Percentiles rank a stretch among this genome's conserved stretches.
These are phyloP conservation scores for Cataglyphis rosenhaueri DNA, from an alignment of 2,888 invertebrate genomes.

Conservation along the genomic window DNA sequence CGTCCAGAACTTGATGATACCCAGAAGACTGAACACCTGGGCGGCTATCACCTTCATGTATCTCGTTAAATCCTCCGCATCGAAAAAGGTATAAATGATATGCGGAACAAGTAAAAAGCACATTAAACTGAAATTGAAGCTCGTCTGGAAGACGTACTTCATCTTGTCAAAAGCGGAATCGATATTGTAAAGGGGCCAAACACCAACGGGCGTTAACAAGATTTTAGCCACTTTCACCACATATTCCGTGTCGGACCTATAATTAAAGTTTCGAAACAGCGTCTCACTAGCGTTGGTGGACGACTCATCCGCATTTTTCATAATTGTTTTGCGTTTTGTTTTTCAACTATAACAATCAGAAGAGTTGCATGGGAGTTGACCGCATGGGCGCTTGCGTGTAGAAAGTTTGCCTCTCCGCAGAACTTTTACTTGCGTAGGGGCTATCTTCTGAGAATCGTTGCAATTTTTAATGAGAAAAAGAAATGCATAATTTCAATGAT, in stretches of 20 bases:
- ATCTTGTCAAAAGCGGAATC: not conserved
- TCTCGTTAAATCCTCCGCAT: conserved; percentile 74
- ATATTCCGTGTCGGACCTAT: conserved; percentile 32
- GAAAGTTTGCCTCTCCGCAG: not conserved
- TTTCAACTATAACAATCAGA: not conserved
- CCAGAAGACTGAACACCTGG: conserved; percentile 68
- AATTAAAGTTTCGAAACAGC: conserved; percentile 29
- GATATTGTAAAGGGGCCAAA: conserved; percentile 33
- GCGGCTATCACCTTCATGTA: conserved; percentile 48
- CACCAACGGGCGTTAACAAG: conserved; percentile 26
- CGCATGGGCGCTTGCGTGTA: conserved; percentile 37
- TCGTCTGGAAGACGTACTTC: not conserved
- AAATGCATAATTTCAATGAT: conserved; percentile 20
- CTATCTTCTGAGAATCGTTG: not conserved
- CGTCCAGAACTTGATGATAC: conserved; percentile 69
- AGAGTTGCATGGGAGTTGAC: not conserved
- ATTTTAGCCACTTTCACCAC: conserved; percentile 20
- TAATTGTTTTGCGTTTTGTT: conserved; percentile 37
- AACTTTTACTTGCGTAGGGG: not conserved
- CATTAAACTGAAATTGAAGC: conserved; percentile 61
- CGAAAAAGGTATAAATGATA: conserved; percentile 76
- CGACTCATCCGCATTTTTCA: not conserved
- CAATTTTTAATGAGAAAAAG: not conserved
- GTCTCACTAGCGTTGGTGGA: not conserved
- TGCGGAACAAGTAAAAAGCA: conserved; percentile 69